Conservation (phyloP, 2,113 vertebrate genomes). For the Heliornis fulica region DNA sequence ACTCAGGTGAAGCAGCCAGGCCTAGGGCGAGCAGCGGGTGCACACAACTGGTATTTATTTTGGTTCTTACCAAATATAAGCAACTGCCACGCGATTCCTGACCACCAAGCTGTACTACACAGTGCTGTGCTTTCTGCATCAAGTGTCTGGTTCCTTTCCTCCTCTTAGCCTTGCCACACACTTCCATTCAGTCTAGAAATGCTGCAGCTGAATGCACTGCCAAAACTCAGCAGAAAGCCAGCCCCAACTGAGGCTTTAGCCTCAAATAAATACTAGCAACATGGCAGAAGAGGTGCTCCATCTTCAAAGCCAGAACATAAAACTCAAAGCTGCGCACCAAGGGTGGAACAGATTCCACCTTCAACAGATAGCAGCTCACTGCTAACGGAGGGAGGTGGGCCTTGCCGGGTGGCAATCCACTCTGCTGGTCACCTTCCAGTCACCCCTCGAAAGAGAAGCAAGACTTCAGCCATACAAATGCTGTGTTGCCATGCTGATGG, state of each 20-base stretch:
- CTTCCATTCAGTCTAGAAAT: background rate
- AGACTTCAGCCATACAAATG: background rate
- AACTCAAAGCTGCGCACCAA: background rate
- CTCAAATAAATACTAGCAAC: background rate
- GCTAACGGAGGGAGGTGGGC: background rate
- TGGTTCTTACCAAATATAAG: background rate
- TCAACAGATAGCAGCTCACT: background rate
- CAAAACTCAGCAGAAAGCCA: slow-evolving; percentile 23
- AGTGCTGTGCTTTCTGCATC: background rate
- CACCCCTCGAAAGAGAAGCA: background rate
- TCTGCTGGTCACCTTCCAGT: background rate
- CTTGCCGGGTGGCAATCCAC: background rate
- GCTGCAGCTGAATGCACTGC: background rate
- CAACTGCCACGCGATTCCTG: background rate
- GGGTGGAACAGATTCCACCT: background rate
- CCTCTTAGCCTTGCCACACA: background rate
- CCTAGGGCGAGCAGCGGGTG: background rate
- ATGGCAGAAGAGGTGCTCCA: background rate
- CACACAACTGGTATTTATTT: background rate
- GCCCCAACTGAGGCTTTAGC: background rate
- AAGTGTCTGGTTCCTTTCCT: background rate
- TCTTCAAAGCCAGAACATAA: background rate
- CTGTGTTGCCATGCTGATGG: background rate
- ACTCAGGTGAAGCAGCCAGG: background rate
- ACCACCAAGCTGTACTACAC: background rate